These are phyloP conservation scores for Melanogrammus aeglefinus DNA, from an alignment of 2,797 vertebrate genomes.

Conservation along the genomic window DNA sequence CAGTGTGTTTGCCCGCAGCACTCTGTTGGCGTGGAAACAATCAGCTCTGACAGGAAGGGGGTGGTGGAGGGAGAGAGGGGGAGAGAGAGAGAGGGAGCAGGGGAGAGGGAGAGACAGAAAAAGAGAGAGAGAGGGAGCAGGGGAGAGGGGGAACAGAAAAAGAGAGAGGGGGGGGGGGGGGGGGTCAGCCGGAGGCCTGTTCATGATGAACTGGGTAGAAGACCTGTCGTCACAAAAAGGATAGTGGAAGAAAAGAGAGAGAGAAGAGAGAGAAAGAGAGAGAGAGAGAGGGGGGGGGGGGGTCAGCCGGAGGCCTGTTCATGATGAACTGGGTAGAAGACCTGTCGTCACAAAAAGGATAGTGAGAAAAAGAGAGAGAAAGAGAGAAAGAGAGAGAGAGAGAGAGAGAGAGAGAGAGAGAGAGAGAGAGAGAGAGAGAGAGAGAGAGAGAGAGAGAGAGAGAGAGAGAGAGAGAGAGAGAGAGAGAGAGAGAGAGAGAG, in stretches of 20 bases:
- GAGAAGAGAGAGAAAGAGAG: constrained; percentile 26
- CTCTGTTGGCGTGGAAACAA: constrained; percentile 80
- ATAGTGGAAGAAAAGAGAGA: too few relatives aligned
- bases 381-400: constrained; percentile 14
- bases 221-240: too few relatives aligned
- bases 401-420: background rate
- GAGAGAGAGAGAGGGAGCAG: constrained; percentile 21
- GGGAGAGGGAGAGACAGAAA: background rate
- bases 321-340: constrained; percentile 76
- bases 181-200: too few relatives aligned
- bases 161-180: too few relatives aligned
- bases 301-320: constrained; percentile 62
- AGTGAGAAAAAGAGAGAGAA: constrained; percentile 19
- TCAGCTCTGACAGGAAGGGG: constrained; percentile 78
- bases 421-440: too few relatives aligned
- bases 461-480: constrained; percentile 10
- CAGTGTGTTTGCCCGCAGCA: constrained; percentile 74
- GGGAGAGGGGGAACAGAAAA: constrained; percentile 36
- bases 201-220: too few relatives aligned
- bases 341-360: constrained; percentile 57
- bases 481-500: constrained; percentile 18
- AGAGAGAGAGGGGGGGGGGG: constrained; percentile 29
- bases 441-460: constrained; percentile 21
- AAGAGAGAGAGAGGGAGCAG: constrained; percentile 27
- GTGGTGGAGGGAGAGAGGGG: constrained; percentile 47